Conservation (phyloP, 2,797 vertebrate genomes). For the Amazona ochrocephala region DNA sequence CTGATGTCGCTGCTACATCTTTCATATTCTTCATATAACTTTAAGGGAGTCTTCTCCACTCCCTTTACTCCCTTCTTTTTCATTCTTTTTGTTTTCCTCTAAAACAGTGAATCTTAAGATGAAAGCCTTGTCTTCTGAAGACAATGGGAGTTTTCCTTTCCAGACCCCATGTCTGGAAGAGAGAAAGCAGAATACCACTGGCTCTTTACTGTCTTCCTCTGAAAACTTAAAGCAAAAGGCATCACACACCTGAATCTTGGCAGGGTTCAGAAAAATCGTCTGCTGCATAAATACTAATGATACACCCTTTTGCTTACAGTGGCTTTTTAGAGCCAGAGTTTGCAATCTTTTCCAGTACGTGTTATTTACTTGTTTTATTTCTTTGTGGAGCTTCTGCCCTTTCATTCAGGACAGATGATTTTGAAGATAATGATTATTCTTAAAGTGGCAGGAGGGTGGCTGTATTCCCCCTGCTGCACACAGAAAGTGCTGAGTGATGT, state of each 20-base stretch:
- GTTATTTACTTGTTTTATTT: constrained; percentile 20
- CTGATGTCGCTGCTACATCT: background rate
- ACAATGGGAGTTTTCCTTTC: background rate
- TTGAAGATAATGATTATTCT: constrained; percentile 21
- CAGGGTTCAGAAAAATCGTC: constrained; percentile 20
- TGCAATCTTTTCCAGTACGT: background rate
- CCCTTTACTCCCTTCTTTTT: background rate
- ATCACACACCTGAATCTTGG: background rate
- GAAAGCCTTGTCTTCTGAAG: constrained; percentile 21
- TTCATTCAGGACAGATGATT: constrained; percentile 1
- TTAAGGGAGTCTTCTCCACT: background rate
- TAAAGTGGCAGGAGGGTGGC: background rate
- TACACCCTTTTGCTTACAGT: constrained; percentile 11
- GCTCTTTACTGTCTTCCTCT: constrained; percentile 16
- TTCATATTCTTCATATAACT: background rate
- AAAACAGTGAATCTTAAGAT: background rate
- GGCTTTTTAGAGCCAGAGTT: constrained; percentile 18
- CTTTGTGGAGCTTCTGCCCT: constrained; percentile 6
- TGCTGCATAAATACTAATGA: constrained; percentile 20
- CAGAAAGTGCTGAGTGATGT: background rate
- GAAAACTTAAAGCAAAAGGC: background rate
- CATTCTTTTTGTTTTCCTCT: background rate
- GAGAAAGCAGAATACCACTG: background rate
- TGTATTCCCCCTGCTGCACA: background rate
- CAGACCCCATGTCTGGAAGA: background rate